These are phyloP conservation scores for Habrosyne pyritoides DNA, from an alignment of 2,888 invertebrate species.

Conservation along the genomic window DNA sequence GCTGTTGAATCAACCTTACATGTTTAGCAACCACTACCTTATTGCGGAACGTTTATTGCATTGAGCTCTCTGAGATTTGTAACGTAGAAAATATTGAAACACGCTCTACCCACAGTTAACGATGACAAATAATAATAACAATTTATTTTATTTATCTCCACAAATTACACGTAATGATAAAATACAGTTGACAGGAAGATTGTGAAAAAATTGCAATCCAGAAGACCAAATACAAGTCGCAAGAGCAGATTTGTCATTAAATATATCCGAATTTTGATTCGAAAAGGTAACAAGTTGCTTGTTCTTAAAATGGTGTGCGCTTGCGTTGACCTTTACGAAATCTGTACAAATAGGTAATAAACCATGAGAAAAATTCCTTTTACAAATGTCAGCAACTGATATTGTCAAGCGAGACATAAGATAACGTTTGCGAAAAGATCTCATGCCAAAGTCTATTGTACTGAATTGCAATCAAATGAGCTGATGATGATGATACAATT, in stretches of 20 bases:
- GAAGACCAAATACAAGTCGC: no score
- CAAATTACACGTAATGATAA: no score
- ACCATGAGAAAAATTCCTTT: conserved; percentile 36
- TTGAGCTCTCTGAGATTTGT: not conserved
- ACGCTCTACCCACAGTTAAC: no score
- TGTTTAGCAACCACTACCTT: not conserved
- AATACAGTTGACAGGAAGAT: no score
- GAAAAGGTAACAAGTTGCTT: no score
- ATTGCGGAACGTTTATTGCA: not conserved
- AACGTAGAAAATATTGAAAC: no score
- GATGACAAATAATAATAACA: no score
- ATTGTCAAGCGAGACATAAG: conserved; percentile 25
- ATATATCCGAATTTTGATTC: no score
- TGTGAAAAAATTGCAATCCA: no score
- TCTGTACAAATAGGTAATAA: conserved; percentile 31
- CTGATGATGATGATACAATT: conserved; percentile 22
- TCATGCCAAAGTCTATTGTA: conserved; percentile 13
- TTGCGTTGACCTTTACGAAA: conserved; percentile 22
- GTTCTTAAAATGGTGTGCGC: not conserved
- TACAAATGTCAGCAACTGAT: conserved; percentile 26
- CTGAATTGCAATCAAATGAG: conserved; percentile 22
- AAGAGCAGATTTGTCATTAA: no score
- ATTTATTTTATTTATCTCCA: no score
- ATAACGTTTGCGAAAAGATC: conserved; percentile 22
- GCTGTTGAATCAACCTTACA: not conserved